Evolutionary conservation across 1,140 invertebrate species (phyloP), one percentile per base, ranked within the genome.

Genomic region (Drosophila miranda): DNA sequence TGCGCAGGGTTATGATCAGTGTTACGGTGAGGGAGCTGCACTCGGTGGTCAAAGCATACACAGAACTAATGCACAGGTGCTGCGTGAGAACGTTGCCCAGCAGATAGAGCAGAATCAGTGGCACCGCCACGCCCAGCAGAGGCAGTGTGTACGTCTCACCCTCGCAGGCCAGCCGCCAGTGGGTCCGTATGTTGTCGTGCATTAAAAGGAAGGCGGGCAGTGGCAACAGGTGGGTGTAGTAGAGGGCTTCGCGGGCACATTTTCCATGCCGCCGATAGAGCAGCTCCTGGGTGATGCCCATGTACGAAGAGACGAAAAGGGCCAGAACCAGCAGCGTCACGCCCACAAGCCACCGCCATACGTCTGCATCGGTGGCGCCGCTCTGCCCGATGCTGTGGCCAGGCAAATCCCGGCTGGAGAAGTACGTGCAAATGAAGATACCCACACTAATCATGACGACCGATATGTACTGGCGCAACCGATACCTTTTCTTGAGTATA

Each of bases 251-350:
- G 70, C 95, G 93, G 0, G 98, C 96, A 93, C 98, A 95, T 92
- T 99, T 99, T 30, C 98, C 98, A 92, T 96, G 95, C 62, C 94
- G 94, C 48, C 92, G 92, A 86, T 98, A 98, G 2, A 99, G 90
- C 9, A 94, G 93, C 92, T 99, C 98, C 92, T 99, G 99, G 90
- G 96, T 98, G 59, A 99, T 97, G 3, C 98, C 99, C 96, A 99
- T 97, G 69, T 96, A 93, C 2, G 99, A 98, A 7, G 98, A 99
- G 61, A 99, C 92, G 72, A 99, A 96, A n/a, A 99, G 91, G 0
- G 98, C 97, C 67, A 96, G 92, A 0, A 96, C 96, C 4, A 99
- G 92, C 60, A 99, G 93, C 0, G 92, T 82, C 55, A 99, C 97
- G 1, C 98, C 96, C 30, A 96, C 81, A 52, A 93, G 91, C 96